Percentiles rank a stretch among this genome's conserved stretches.
Evolutionary conservation across 2,888 invertebrate genomes (phyloP).

Genomic region (Drosophila maculinotata): DNA sequence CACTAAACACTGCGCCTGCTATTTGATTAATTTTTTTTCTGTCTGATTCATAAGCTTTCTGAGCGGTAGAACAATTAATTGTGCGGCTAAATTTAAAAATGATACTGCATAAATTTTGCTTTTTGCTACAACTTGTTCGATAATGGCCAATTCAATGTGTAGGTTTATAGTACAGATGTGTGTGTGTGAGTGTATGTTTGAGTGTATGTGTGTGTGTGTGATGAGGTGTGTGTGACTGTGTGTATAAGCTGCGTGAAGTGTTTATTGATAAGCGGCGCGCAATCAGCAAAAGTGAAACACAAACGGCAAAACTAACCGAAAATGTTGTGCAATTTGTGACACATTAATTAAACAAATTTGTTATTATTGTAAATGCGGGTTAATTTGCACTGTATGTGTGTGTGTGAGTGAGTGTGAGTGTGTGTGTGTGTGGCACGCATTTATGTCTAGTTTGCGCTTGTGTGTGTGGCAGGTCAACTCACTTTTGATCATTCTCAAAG

Average conservation of each 20-base stretch:
- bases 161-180: constrained; percentile 30
- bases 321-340: constrained; percentile 67
- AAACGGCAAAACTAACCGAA: constrained; percentile 60
- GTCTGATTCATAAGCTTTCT: constrained; percentile 34
- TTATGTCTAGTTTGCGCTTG: constrained; percentile 46
- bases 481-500: constrained; percentile 95
- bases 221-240: constrained; percentile 16
- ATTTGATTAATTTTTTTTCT: constrained; percentile 6
- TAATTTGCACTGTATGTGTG: constrained; percentile 51
- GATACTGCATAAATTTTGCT: constrained; percentile 43
- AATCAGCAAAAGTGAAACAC: constrained; percentile 71
- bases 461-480: constrained; percentile 85
- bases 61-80: constrained; percentile 15
- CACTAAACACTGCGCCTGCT: constrained; percentile 13
- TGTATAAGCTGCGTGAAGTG: constrained; percentile 34
- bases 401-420: constrained; percentile 23
- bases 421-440: constrained; percentile 60
- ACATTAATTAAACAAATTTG: constrained; percentile 41
- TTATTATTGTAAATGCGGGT: constrained; percentile 63
- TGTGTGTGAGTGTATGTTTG: constrained; percentile 1
- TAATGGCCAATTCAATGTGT: constrained; percentile 47
- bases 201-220: constrained; percentile 18
- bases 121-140: constrained; percentile 33
- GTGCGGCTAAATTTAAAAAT: constrained; percentile 57
- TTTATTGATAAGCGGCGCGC: constrained; percentile 57